phyloP scores from a whole-genome alignment of 2,888 invertebrate species.

The Tanypteryx hageni region DNA sequence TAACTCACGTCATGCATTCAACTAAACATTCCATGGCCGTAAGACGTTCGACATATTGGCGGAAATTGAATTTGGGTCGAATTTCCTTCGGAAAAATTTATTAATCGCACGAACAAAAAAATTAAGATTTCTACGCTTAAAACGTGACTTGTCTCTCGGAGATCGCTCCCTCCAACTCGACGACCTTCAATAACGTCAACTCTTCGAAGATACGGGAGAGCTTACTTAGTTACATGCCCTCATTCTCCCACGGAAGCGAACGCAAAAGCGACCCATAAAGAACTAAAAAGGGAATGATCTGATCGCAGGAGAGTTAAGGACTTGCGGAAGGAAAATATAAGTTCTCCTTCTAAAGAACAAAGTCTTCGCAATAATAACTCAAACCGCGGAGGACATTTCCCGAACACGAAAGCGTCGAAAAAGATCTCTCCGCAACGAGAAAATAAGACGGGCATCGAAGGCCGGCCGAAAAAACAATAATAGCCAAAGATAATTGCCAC shows the following conservation, averaged over 20 bases:
- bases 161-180: neutral
- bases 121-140: neutral
- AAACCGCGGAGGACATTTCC: no score
- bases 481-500: no score
- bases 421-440: no score
- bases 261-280: neutral
- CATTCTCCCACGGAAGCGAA: neutral
- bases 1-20: neutral
- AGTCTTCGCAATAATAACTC: no score
- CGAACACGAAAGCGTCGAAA: no score
- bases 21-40: neutral
- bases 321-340: no score
- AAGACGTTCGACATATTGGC: neutral
- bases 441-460: no score
- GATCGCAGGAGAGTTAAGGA: neutral
- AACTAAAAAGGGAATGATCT: neutral
- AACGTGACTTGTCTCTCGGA: neutral
- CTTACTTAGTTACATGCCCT: neutral
- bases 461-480: no score
- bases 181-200: neutral
- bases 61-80: neutral
- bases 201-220: no score
- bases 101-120: neutral
- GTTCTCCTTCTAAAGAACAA: no score
- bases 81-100: slow-evolving; percentile 1